A percentile compares a stretch with the other conserved stretches of the same genome.
phyloP scores from a whole-genome alignment of 2,113 vertebrate species.

The Pitta sordida region DNA sequence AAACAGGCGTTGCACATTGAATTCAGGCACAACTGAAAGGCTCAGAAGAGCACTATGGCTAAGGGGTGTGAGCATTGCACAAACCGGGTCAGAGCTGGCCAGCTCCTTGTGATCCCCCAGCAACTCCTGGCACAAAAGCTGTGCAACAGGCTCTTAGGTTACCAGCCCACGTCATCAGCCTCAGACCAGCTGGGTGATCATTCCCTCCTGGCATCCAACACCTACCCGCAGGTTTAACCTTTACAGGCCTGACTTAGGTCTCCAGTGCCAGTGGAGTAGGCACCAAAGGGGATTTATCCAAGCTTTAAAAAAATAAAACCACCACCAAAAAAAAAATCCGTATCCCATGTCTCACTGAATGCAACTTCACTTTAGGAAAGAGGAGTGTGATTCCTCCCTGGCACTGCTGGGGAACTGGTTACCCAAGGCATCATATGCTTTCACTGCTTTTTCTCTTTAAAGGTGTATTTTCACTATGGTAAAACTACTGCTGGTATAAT shows the following conservation, averaged over 20 bases:
- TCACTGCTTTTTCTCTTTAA: not conserved
- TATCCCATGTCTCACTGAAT: not conserved
- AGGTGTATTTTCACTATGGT: not conserved
- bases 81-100: not conserved
- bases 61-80: not conserved
- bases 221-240: not conserved
- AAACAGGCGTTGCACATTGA: not conserved
- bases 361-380: not conserved
- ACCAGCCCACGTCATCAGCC: not conserved
- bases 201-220: not conserved
- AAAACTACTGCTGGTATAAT: not conserved
- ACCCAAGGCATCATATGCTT: not conserved
- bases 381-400: not conserved
- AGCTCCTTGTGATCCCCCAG: not conserved
- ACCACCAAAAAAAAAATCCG: rapidly evolving
- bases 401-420: not conserved
- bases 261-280: not conserved
- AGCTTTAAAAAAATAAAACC: not conserved
- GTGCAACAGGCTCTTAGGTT: not conserved
- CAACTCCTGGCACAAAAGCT: not conserved
- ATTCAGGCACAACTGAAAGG: not conserved
- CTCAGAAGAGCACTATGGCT: rapidly evolving
- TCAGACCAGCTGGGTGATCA: not conserved
- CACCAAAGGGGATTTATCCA: not conserved
- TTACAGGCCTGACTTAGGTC: not conserved